These are phyloP conservation scores for Ypsolopha sequella DNA, from an alignment of 2,888 invertebrate genomes.

Conservation along the genomic window DNA sequence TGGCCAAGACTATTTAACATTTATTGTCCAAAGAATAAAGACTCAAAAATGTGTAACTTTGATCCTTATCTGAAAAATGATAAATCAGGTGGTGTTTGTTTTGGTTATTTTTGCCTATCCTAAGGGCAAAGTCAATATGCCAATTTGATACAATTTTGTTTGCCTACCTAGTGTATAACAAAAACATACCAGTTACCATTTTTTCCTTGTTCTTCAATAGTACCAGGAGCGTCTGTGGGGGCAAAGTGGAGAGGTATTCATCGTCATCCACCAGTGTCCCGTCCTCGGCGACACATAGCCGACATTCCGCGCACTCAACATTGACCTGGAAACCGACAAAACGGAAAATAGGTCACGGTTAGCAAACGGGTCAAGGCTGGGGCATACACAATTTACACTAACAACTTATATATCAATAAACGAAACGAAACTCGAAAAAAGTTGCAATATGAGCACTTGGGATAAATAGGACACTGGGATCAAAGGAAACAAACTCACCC, in stretches of 20 bases:
- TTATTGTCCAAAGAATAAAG: too few relatives aligned
- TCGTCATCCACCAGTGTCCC: conserved; percentile 81
- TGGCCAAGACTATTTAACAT: too few relatives aligned
- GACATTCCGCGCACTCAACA: conserved; percentile 57
- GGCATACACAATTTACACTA: conserved; percentile 18
- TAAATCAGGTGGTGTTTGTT: too few relatives aligned
- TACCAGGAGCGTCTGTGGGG: conserved; percentile 82
- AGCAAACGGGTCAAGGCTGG: conserved; percentile 42
- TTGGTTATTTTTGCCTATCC: too few relatives aligned
- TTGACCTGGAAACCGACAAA: conserved; percentile 46
- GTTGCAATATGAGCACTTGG: neutral
- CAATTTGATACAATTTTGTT: too few relatives aligned
- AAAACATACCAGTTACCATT: conserved; percentile 70
- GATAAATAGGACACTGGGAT: neutral
- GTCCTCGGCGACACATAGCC: conserved; percentile 73
- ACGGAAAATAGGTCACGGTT: conserved; percentile 39
- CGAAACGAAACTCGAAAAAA: too few relatives aligned
- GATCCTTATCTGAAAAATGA: too few relatives aligned
- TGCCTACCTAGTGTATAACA: neutral
- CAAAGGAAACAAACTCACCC: conserved; percentile 48
- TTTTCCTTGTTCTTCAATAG: conserved; percentile 59
- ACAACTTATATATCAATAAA: conserved; percentile 2
- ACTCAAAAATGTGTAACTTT: too few relatives aligned
- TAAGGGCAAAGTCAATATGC: too few relatives aligned
- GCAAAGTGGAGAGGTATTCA: conserved; percentile 80